Evolutionary conservation across 2,888 invertebrate genomes (phyloP).

Genomic region (Liodrosophila aerea): DNA sequence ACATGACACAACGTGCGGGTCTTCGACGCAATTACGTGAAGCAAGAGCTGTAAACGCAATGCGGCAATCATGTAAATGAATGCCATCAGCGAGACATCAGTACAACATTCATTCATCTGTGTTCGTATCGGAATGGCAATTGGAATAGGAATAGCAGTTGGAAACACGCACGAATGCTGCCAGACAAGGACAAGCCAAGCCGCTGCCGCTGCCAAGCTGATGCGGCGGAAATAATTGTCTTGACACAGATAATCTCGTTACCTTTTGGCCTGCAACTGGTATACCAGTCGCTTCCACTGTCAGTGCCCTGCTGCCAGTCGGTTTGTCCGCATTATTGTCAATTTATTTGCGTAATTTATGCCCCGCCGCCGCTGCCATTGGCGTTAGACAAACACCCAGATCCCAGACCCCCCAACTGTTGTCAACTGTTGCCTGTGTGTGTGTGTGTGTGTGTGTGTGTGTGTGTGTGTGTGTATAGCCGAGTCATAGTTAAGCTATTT

Average conservation of each 20-base stretch:
- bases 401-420: constrained; percentile 6
- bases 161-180: constrained; percentile 63
- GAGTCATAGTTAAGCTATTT: constrained; percentile 62
- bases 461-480: background rate
- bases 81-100: constrained; percentile 56
- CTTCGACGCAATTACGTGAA: constrained; percentile 54
- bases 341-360: constrained; percentile 80
- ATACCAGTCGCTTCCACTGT: too few relatives aligned
- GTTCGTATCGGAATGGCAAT: constrained; percentile 3
- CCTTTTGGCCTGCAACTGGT: constrained; percentile 57
- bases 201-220: constrained; percentile 74
- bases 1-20: constrained; percentile 26
- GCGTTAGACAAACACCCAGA: constrained; percentile 49
- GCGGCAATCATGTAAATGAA: constrained; percentile 79
- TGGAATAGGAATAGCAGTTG: constrained; percentile 11
- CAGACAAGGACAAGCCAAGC: constrained; percentile 50
- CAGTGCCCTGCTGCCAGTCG: constrained; percentile 12
- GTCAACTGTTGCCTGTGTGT: constrained; percentile 58
- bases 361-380: constrained; percentile 42
- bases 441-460: too few relatives aligned
- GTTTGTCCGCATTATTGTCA: constrained; percentile 63
- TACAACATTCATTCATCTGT: constrained; percentile 20
- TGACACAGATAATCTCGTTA: constrained; percentile 80
- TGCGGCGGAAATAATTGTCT: constrained; percentile 79
- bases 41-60: constrained; percentile 71